These are phyloP conservation scores for Icerya purchasi DNA, from an alignment of 2,888 invertebrate species.

Conservation along the genomic window DNA sequence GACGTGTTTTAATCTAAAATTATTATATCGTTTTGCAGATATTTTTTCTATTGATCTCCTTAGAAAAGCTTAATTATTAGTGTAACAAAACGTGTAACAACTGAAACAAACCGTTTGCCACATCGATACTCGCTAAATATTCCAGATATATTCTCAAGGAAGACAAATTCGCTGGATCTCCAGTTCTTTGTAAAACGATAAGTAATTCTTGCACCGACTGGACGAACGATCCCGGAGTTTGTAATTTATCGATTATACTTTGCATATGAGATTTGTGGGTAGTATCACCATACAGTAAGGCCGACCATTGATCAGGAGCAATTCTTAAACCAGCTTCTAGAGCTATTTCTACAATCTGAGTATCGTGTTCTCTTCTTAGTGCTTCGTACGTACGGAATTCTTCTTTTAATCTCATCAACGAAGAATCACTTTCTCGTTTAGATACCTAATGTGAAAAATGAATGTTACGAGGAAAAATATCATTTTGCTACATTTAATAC, in stretches of 20 bases:
- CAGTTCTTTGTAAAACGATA: slow-evolving; percentile 70
- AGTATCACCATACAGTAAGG: slow-evolving; percentile 83
- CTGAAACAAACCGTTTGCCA: slow-evolving; percentile 41
- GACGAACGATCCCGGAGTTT: slow-evolving; percentile 80
- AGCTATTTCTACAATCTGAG: slow-evolving; percentile 95
- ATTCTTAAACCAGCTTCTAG: slow-evolving; percentile 90
- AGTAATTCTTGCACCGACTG: slow-evolving; percentile 72
- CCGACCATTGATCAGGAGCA: slow-evolving; percentile 96
- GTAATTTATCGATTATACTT: slow-evolving; percentile 69
- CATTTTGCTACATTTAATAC: no score
- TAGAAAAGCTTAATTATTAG: no score
- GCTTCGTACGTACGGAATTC: slow-evolving; percentile 91
- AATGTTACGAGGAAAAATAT: no score
- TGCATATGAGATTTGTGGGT: slow-evolving; percentile 97
- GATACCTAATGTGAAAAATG: no score
- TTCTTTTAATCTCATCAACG: slow-evolving; percentile 91
- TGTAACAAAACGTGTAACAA: no score
- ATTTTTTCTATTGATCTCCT: no score
- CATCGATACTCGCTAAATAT: slow-evolving; percentile 65
- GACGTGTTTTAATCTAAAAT: no score
- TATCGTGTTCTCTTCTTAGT: slow-evolving; percentile 83
- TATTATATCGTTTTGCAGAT: no score
- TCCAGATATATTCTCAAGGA: slow-evolving; percentile 59
- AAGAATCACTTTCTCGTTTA: slow-evolving; percentile 88
- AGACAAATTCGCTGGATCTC: slow-evolving; percentile 64